Evolutionary conservation across 2,797 vertebrate genomes (phyloP).

Genomic region (Gadopsis marmoratus): DNA sequence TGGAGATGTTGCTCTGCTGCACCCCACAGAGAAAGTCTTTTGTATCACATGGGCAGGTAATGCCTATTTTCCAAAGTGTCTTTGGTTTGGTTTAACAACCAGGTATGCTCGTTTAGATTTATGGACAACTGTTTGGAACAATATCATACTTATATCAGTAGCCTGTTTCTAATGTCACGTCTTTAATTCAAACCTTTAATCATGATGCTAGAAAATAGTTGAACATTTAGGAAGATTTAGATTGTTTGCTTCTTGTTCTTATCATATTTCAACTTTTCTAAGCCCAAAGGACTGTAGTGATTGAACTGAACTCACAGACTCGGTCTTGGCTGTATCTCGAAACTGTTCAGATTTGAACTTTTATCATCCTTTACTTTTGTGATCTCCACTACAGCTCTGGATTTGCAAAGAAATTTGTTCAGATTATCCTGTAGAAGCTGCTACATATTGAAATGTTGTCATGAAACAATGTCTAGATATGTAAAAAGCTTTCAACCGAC

Average conservation of each 20-base stretch:
- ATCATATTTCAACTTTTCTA: not conserved
- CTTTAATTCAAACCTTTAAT: not conserved
- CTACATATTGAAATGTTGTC: not conserved
- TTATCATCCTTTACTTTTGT: not conserved
- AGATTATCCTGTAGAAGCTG: not conserved
- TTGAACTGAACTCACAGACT: not conserved
- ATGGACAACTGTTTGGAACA: not conserved
- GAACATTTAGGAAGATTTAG: not conserved
- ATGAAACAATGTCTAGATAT: not conserved
- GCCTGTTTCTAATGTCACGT: not conserved
- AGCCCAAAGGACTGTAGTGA: not conserved
- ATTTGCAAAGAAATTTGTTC: not conserved
- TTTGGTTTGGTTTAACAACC: not conserved
- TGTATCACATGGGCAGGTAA: not conserved
- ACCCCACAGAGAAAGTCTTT: too few species aligned
- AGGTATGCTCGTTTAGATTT: too few species aligned
- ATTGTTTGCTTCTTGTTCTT: not conserved
- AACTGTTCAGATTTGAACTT: not conserved
- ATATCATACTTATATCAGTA: not conserved
- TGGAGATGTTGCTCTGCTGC: too few species aligned
- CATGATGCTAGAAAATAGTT: too few species aligned
- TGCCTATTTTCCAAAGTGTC: not conserved
- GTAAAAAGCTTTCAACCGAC: not conserved
- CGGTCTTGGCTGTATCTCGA: not conserved
- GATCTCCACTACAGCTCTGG: not conserved